Percentiles rank a stretch among this genome's conserved stretches.
These are phyloP conservation scores for Scaptomyza hsui DNA, from an alignment of 1,140 invertebrate species.

Conservation along the genomic window DNA sequence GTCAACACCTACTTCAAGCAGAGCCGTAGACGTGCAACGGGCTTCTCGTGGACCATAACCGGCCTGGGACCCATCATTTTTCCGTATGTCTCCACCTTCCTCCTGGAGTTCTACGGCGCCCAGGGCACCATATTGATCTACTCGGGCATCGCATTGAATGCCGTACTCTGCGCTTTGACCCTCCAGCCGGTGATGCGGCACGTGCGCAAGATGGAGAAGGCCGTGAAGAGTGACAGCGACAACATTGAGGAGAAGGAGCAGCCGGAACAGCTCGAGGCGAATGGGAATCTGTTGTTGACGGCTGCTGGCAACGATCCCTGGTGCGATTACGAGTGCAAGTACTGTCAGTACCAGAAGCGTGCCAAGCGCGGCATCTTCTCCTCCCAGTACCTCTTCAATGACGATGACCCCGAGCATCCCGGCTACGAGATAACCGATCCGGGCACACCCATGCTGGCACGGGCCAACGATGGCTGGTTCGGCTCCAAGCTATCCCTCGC, in stretches of 20 bases:
- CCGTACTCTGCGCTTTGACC: slow-evolving; percentile 85
- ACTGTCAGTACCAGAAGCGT: slow-evolving; percentile 67
- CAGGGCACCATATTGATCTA: slow-evolving; percentile 86
- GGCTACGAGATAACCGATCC: slow-evolving; percentile 88
- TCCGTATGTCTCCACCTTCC: slow-evolving; percentile 85
- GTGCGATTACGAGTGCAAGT: slow-evolving; percentile 84
- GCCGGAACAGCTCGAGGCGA: slow-evolving; percentile 50
- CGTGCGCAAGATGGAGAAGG: slow-evolving; percentile 69
- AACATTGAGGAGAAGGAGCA: slow-evolving; percentile 22
- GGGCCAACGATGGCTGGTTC: slow-evolving; percentile 88
- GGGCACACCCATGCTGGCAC: slow-evolving; percentile 87
- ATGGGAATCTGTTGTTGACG: slow-evolving; percentile 51
- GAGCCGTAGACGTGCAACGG: slow-evolving; percentile 86
- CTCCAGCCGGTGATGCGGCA: slow-evolving; percentile 88
- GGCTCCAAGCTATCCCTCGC: slow-evolving; percentile 83
- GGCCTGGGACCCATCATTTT: slow-evolving; percentile 86
- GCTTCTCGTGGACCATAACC: slow-evolving; percentile 86
- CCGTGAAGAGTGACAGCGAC: background rate
- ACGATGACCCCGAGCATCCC: slow-evolving; percentile 86
- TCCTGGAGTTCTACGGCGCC: slow-evolving; percentile 85
- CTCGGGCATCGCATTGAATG: slow-evolving; percentile 86
- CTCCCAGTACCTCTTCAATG: slow-evolving; percentile 88
- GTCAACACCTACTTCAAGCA: slow-evolving; percentile 87
- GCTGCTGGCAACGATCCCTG: slow-evolving; percentile 50
- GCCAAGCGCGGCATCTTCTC: slow-evolving; percentile 85